A percentile compares a stretch with the other conserved stretches of the same genome.
Evolutionary conservation across 2,888 invertebrate genomes (phyloP).

Genomic region (Heliconius sara): DNA sequence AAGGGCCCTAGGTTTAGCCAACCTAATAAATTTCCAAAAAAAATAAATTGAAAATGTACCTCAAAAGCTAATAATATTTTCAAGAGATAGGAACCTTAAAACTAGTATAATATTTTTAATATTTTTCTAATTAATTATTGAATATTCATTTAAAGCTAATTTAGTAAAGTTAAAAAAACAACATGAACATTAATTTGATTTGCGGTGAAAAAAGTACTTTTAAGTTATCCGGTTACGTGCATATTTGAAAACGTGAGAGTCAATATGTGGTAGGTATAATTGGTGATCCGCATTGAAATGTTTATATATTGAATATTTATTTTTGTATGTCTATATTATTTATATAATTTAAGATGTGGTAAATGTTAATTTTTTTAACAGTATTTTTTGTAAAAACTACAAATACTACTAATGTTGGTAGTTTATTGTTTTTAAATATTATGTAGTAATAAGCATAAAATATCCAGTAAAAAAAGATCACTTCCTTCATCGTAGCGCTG

Average conservation of each 20-base stretch:
- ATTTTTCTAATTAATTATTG: not conserved
- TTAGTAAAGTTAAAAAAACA: not conserved
- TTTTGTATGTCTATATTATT: too few species aligned
- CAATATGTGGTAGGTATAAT: not conserved
- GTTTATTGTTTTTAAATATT: too few species aligned
- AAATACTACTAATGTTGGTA: too few species aligned
- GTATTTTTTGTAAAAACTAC: not conserved
- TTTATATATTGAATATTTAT: not conserved
- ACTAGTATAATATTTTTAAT: not conserved
- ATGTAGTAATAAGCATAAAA: too few species aligned
- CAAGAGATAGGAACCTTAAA: too few species aligned
- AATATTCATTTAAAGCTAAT: not conserved
- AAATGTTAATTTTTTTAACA: not conserved
- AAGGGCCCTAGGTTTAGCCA: too few species aligned
- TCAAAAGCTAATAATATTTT: too few species aligned
- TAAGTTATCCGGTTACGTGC: not conserved
- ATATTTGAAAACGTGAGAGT: slow-evolving; percentile 10
- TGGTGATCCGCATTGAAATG: not conserved
- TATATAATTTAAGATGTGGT: too few species aligned
- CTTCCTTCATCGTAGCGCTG: not conserved
- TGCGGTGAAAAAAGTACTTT: not conserved
- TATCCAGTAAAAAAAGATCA: too few species aligned
- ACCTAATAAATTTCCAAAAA: too few species aligned
- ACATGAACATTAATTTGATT: not conserved
- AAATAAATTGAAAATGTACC: too few species aligned